Evolutionary conservation across 2,113 vertebrate genomes (phyloP).

Genomic region (Aphelocoma coerulescens): DNA sequence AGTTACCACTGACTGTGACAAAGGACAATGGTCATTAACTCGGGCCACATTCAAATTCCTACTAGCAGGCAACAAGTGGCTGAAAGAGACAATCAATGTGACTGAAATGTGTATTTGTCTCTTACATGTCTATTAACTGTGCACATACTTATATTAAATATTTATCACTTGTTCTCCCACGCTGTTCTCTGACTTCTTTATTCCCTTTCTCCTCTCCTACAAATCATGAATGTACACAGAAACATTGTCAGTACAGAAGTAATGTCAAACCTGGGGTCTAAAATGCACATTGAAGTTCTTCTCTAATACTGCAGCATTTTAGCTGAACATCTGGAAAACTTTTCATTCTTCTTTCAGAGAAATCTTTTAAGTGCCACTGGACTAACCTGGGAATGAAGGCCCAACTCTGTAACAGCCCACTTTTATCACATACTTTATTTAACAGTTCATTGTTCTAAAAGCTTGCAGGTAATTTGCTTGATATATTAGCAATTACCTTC

Average conservation of each 20-base stretch:
- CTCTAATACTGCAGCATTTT: not conserved
- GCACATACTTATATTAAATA: not conserved
- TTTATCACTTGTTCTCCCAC: not conserved
- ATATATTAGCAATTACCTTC: conserved; percentile 42
- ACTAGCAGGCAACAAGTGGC: not conserved
- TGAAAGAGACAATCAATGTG: not conserved
- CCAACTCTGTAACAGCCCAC: not conserved
- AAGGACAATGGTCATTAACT: not conserved
- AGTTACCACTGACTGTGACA: not conserved
- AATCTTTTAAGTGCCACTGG: not conserved
- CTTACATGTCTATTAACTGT: not conserved
- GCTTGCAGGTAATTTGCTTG: conserved; percentile 43
- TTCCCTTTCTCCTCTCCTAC: not conserved
- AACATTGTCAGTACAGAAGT: not conserved
- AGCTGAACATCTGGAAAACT: not conserved
- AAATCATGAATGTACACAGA: not conserved
- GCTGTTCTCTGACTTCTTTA: not conserved
- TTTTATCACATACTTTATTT: conserved; percentile 33
- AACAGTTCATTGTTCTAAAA: conserved; percentile 10
- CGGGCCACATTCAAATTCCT: not conserved
- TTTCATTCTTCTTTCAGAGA: not conserved
- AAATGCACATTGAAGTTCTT: not conserved
- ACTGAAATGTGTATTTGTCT: not conserved
- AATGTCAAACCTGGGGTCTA: not conserved
- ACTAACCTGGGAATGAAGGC: not conserved